These are phyloP conservation scores for Catotricha subobsoleta DNA, from an alignment of 2,888 invertebrate genomes.

Conservation along the genomic window DNA sequence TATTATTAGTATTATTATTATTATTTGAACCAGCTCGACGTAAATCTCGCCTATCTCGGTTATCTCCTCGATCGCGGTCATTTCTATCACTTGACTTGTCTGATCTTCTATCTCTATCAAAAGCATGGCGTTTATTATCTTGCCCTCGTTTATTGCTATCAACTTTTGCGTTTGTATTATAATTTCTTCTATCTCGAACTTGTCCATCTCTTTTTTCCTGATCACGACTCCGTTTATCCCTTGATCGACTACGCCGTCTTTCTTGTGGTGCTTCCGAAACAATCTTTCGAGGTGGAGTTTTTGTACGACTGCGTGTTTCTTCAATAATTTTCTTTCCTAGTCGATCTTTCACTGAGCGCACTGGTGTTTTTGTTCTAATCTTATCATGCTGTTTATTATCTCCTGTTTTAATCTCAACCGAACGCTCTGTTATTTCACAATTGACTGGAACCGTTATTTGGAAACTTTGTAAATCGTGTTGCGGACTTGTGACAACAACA, in stretches of 20 bases:
- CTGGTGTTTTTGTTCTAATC: slow-evolving; percentile 32
- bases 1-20: slow-evolving; percentile 4
- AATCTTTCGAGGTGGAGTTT: slow-evolving; percentile 29
- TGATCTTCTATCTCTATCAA: no score
- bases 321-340: slow-evolving; percentile 59
- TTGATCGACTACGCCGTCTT: not conserved
- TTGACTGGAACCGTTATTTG: slow-evolving; percentile 37
- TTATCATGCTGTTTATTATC: slow-evolving; percentile 25
- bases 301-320: slow-evolving; percentile 33
- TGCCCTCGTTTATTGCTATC: no score
- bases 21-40: slow-evolving; percentile 10
- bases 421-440: slow-evolving; percentile 28
- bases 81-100: slow-evolving; percentile 22
- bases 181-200: not conserved
- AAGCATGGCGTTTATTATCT: no score
- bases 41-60: slow-evolving; percentile 16
- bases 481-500: slow-evolving; percentile 13
- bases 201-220: slow-evolving; percentile 10
- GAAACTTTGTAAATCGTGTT: slow-evolving; percentile 18
- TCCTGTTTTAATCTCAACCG: slow-evolving; percentile 32
- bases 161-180: no score
- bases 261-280: not conserved
- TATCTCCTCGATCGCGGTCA: slow-evolving; percentile 15
- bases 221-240: not conserved
- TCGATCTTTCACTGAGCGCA: slow-evolving; percentile 59